Evolutionary conservation across 2,888 invertebrate genomes (phyloP).

Genomic region (Lissocephala sabroskyi): DNA sequence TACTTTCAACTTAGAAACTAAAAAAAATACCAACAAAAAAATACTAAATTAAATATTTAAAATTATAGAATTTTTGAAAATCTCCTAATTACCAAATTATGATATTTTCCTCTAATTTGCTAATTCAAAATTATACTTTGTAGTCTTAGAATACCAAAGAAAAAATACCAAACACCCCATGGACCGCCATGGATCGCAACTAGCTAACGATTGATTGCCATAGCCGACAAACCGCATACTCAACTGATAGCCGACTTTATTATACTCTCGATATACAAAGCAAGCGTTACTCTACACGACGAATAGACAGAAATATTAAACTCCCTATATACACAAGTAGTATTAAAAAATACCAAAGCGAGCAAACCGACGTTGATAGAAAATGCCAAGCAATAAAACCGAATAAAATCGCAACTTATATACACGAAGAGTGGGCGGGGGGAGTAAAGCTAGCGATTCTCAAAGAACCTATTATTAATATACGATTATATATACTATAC

Average conservation of each 20-base stretch:
- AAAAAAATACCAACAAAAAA: conserved; percentile 9
- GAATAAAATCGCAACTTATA: no score
- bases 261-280: not conserved
- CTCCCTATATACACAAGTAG: no score
- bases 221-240: not conserved
- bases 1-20: conserved; percentile 20
- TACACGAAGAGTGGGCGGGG: no score
- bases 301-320: no score
- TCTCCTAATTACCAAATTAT: no score
- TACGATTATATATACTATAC: conserved; percentile 2
- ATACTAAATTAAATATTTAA: not conserved
- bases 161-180: not conserved
- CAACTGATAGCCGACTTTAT: not conserved
- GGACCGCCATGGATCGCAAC: no score
- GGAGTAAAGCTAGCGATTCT: no score
- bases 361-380: not conserved
- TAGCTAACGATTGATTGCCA: not conserved
- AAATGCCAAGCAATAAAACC: conserved; percentile 3
- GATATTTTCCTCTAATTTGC: no score
- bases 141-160: not conserved
- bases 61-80: no score
- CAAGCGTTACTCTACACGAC: not conserved
- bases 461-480: conserved; percentile 33
- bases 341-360: conserved; percentile 20
- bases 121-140: no score